These are phyloP conservation scores for Aselliscus stoliczkanus DNA, from an alignment of 2,797 vertebrate genomes.

Conservation along the genomic window DNA sequence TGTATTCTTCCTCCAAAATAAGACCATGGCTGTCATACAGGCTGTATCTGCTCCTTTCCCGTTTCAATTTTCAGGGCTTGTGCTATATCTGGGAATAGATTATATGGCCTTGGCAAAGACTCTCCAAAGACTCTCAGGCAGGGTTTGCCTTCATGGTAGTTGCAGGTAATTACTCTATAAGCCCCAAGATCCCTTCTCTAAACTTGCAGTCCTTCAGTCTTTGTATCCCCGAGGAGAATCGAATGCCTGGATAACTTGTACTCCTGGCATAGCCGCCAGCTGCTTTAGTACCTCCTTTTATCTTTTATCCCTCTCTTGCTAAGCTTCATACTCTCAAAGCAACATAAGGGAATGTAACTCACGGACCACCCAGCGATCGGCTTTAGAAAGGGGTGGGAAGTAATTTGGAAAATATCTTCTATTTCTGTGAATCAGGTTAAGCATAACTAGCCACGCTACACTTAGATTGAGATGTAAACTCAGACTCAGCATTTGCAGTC, in stretches of 20 bases:
- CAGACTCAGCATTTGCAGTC: constrained; percentile 1
- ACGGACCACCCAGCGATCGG: constrained; percentile 11
- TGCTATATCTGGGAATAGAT: neutral
- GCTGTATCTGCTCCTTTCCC: neutral
- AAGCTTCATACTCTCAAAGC: neutral
- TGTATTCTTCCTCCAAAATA: neutral
- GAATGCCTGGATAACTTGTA: constrained; percentile 15
- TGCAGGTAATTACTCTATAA: constrained; percentile 33
- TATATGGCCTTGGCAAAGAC: constrained; percentile 11
- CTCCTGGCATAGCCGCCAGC: neutral
- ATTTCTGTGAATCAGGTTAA: neutral
- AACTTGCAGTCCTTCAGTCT: constrained; percentile 28
- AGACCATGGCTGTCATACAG: neutral
- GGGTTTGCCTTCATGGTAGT: constrained; percentile 22
- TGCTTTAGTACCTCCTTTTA: constrained; percentile 53
- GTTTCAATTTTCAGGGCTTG: neutral
- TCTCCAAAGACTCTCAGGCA: neutral
- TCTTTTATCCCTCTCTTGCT: constrained; percentile 36
- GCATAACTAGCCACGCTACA: neutral
- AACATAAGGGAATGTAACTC: neutral
- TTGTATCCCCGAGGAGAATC: constrained; percentile 51
- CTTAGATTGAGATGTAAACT: neutral
- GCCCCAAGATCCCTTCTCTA: constrained; percentile 29
- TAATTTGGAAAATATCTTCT: constrained; percentile 8
- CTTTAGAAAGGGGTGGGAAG: constrained; percentile 18